Base-by-base conservation (phyloP, 2,888 invertebrate species). In the Hofmannophila pseudospretella region DNA sequence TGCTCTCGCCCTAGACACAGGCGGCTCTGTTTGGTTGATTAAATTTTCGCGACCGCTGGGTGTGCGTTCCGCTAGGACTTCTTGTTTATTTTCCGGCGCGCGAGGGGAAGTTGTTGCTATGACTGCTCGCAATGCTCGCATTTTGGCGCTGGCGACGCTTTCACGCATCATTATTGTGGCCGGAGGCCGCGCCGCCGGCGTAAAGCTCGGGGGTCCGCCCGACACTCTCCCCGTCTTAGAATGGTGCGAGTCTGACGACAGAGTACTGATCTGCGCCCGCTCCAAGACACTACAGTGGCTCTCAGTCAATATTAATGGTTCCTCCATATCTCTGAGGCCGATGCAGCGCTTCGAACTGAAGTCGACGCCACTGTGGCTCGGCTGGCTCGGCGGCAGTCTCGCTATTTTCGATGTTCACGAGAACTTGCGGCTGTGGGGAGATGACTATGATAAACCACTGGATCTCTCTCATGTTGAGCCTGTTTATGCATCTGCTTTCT, bases 61-160 rank as follows among this genome's bases (percentile, higher is more conserved):
- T 8, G 94, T 96, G 23, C 89, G 97, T 28, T 93, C 94, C 0
- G 96, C 95, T 70, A 94, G 96, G 43, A 94, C 96, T 0, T 94
- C 96, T 35, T 98, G 99, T 70, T 86, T 99, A 9, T 99, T 99
- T 77, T 98, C 98, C 22, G 99, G 99, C 20, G 97, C 97, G 36
- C 91, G 97, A 37, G 99, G 99, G 0, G 99, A 99, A 88, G 86
- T 86, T 0, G 81, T 86, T 0, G 73, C 82, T 0, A 84, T 85
- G 86, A 57, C 72, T 0, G 79, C 86, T 3, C 67, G 77, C 1
- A 82, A 85, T 42, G 80, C 84, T 2, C 71, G 85, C 3, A 89
- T 98, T 39, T 90, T 98, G 36, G 98, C 98, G 0, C 90, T 99
- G 88, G 98, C 97, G 0, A 97, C 98, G 0, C 88, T 98, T 32